Evolutionary conservation across 1,140 invertebrate species (phyloP).

Genomic region (Oreohelix idahoensis): DNA sequence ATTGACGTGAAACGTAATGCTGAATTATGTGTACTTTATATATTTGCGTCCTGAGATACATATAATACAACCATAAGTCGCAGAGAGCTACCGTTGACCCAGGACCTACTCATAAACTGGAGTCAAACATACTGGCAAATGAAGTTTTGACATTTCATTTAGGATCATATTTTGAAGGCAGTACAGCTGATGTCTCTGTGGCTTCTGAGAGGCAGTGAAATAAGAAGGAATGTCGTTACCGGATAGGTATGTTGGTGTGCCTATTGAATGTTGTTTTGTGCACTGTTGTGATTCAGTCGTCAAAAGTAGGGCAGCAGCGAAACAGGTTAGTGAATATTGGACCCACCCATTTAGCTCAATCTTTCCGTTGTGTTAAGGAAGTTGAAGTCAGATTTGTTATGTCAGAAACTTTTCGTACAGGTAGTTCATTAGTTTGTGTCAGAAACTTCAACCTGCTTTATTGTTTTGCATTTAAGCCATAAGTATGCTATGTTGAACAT

Average conservation of each 20-base stretch:
- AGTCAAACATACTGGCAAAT: not conserved
- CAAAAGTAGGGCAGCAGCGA: not conserved
- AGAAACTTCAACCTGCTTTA: not conserved
- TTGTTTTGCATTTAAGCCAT: not conserved
- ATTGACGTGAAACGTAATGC: not conserved
- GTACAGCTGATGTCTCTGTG: not conserved
- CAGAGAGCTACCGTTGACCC: not conserved
- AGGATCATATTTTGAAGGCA: not conserved
- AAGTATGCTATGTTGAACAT: too few relatives aligned
- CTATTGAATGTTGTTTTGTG: not conserved
- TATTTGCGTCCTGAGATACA: not conserved
- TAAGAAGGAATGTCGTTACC: constrained; percentile 5
- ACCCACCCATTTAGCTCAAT: not conserved
- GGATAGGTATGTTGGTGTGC: not conserved
- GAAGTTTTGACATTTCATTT: not conserved
- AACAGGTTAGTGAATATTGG: not conserved
- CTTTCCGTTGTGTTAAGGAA: not conserved
- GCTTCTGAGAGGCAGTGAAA: not conserved
- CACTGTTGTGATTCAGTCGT: not conserved
- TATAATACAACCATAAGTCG: not conserved
- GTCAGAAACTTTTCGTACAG: not conserved
- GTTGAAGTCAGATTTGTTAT: not conserved
- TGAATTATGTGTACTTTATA: not conserved
- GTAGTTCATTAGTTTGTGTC: not conserved
- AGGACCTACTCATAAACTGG: not conserved